These are phyloP conservation scores for Diachrysia chrysitis DNA, from an alignment of 2,888 invertebrate species.

Conservation along the genomic window DNA sequence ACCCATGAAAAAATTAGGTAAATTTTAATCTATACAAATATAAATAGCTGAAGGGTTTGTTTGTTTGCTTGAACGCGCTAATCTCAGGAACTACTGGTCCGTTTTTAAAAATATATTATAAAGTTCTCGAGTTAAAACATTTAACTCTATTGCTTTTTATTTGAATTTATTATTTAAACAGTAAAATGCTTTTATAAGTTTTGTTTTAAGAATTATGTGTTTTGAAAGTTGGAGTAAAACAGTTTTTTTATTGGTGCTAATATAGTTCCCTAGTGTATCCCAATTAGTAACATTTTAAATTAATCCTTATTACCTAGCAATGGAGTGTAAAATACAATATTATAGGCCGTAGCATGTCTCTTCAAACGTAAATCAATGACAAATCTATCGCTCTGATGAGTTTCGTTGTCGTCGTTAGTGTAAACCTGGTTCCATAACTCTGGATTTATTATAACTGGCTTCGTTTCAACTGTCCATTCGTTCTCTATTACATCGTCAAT, in stretches of 20 bases:
- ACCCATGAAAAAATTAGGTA: no score
- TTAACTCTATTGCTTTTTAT: no score
- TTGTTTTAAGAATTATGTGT: no score
- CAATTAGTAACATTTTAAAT: neutral
- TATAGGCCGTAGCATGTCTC: conserved; percentile 73
- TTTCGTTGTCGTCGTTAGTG: conserved; percentile 61
- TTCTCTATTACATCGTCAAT: conserved; percentile 69
- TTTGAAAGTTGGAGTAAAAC: neutral
- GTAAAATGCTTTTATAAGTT: no score
- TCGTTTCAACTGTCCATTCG: conserved; percentile 69
- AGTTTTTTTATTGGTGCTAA: neutral
- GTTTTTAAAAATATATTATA: no score
- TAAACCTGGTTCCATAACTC: conserved; percentile 66
- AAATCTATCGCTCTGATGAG: conserved; percentile 72
- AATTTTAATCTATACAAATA: no score
- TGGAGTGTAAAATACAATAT: conserved; percentile 82
- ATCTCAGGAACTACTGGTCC: no score
- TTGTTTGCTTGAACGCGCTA: no score
- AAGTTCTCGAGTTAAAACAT: no score
- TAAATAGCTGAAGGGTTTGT: no score
- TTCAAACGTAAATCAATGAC: conserved; percentile 68
- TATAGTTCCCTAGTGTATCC: neutral
- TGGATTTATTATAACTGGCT: conserved; percentile 58
- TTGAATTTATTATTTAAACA: no score
- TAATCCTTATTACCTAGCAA: conserved; percentile 72